Evolutionary conservation across 2,113 vertebrate genomes (phyloP).

Genomic region (Campylomormyrus tamandua): DNA sequence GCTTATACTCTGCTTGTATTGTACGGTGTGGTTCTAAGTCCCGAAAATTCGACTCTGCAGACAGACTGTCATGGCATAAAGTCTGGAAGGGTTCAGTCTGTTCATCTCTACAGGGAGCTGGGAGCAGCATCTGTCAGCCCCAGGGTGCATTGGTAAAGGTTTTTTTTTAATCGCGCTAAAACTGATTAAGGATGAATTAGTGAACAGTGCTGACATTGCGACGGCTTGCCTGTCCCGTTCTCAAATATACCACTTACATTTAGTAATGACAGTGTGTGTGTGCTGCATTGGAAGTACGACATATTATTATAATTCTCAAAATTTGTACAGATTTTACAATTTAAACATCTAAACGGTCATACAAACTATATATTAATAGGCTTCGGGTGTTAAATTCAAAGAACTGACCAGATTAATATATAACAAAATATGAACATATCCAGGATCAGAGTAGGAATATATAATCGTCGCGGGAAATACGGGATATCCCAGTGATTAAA

Average conservation of each 20-base stretch:
- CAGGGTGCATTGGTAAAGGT: not conserved
- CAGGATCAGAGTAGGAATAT: conserved; percentile 44
- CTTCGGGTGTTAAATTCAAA: not conserved
- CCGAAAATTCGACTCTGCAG: not conserved
- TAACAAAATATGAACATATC: conserved; percentile 4
- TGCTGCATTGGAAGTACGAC: not conserved
- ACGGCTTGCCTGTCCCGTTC: not conserved
- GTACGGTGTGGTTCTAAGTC: not conserved
- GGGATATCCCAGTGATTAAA: conserved; percentile 72
- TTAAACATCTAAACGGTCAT: not conserved
- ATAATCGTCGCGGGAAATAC: conserved; percentile 34
- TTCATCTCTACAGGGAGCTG: conserved; percentile 1
- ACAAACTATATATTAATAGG: not conserved
- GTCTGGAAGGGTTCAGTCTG: conserved; percentile 4
- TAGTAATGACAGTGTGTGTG: not conserved
- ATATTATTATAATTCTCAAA: not conserved
- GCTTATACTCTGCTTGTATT: too few relatives aligned
- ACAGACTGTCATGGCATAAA: not conserved
- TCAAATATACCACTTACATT: not conserved
- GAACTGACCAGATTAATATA: not conserved
- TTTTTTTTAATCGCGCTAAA: not conserved
- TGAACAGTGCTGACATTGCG: not conserved
- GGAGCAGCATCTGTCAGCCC: conserved; percentile 3
- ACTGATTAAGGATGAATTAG: not conserved
- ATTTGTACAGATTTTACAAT: not conserved